Evolutionary conservation across 1,140 invertebrate genomes (phyloP).

Genomic region (Nasonia longicornis): DNA sequence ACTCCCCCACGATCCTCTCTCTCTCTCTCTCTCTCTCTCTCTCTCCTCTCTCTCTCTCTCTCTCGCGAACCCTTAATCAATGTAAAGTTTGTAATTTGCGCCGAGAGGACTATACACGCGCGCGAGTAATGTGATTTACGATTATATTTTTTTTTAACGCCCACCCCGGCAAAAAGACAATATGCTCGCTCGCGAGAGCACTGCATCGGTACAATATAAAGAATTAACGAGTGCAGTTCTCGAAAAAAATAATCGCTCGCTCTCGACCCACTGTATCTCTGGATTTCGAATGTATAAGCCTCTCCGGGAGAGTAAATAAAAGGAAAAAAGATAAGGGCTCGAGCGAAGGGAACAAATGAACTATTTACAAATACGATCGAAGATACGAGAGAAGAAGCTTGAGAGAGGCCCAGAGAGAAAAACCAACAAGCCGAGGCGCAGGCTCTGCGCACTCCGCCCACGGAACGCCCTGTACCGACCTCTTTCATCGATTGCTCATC

Average conservation of each 20-base stretch:
- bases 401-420: conserved; percentile 32
- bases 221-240: conserved; percentile 21
- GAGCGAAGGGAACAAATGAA: conserved; percentile 37
- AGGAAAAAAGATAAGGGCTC: neutral
- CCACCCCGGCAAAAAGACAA: conserved; percentile 12
- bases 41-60: too few relatives aligned
- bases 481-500: conserved; percentile 46
- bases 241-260: conserved; percentile 36
- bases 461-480: conserved; percentile 40
- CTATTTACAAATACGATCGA: conserved; percentile 43
- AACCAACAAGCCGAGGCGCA: conserved; percentile 28
- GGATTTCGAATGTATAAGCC: conserved; percentile 7
- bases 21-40: too few relatives aligned
- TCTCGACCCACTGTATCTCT: neutral
- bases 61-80: conserved; percentile 37
- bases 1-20: too few relatives aligned
- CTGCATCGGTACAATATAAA: conserved; percentile 21
- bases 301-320: neutral
- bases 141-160: conserved; percentile 37
- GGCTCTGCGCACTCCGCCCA: conserved; percentile 39
- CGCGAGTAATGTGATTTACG: conserved; percentile 34
- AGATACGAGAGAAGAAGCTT: conserved; percentile 19
- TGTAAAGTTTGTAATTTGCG: conserved; percentile 45
- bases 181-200: neutral
- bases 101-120: too few relatives aligned